Conservation (phyloP, 2,888 invertebrate species). For the Caenorhabditis wallacei region DNA sequence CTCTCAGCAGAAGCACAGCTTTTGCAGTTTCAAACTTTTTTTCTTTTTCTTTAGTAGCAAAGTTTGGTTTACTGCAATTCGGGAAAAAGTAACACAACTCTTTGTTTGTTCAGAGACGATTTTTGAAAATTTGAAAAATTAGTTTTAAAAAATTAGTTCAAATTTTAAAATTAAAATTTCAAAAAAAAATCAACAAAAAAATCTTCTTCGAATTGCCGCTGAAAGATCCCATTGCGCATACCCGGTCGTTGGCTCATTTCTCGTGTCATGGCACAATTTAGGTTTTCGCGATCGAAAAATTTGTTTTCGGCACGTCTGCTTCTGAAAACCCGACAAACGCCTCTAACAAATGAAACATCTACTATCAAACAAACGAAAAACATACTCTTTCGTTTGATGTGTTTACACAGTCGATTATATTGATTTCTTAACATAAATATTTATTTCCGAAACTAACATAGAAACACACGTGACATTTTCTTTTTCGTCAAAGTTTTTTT, state of each 20-base stretch:
- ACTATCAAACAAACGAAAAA: conserved; percentile 24
- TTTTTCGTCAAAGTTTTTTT: neutral
- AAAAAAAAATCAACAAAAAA: neutral
- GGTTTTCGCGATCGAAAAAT: conserved; percentile 14
- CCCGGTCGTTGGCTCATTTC: neutral
- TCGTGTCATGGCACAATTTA: conserved; percentile 12
- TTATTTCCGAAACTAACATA: conserved; percentile 7
- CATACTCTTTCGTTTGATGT: neutral
- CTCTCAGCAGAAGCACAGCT: neutral
- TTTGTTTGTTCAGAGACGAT: no score
- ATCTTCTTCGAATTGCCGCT: conserved; percentile 2
- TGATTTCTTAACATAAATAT: conserved; percentile 25
- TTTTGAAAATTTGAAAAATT: no score
- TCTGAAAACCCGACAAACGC: conserved; percentile 12
- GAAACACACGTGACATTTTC: conserved; percentile 26
- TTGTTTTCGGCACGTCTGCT: conserved; percentile 28
- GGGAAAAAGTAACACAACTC: no score
- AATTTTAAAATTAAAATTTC: neutral
- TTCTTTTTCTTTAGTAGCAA: neutral
- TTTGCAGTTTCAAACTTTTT: no score
- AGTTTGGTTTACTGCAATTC: neutral
- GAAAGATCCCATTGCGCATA: neutral
- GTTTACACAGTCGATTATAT: conserved; percentile 42
- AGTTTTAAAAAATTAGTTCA: no score
- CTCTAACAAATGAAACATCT: conserved; percentile 18